Base-by-base conservation (phyloP, 30 jellyfish, hydroid and myxozoan species). In the Hydra vulgaris region DNA sequence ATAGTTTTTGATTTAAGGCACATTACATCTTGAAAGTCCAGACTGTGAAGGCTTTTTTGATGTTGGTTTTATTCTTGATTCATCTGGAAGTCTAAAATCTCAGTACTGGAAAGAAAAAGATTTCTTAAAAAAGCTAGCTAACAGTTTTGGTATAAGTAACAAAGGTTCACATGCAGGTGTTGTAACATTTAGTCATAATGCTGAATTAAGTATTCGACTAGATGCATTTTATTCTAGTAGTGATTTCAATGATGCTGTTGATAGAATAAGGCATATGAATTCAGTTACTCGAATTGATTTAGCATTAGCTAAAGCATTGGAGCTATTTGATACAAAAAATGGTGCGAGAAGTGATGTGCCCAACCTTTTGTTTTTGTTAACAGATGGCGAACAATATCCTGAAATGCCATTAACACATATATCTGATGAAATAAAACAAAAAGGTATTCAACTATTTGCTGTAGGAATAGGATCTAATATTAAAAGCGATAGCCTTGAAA, bases 61-160 rank as follows among this genome's bases (percentile, higher is more conserved):
- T 74, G 86, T 88, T 26, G 96, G 96, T 61, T 88, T 88, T 85
- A 70, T 88, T 15, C 84, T 88, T 77, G 96, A 88, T 75, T 88
- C 96, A 26, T 88, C 96, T 80, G 94, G 96, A 53, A 88, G 96
- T 61, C 70, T 88, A 69, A 76, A 88, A 54, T 83, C 83, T 18
- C 82, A 88, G 1, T 88, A 88, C 76, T 53, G 22, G 72, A 80
- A 88, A 72, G 96, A 88, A 71, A 88, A 82, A 72, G 86, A 88
- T 18, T 88, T 88, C 55, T 85, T 88, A 73, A 88, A 84, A 20
- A 74, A 18, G 8, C 70, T 84, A 5, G 95, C 95, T 26, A 70
- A 25, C 25, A 61, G 94, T 20, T 88, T 88, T 66, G 90, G 72
- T 8, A 74, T 88, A 16, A 70, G 90, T 55, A 83, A 78, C 21